Evolutionary conservation across 2,797 vertebrate genomes (phyloP), one percentile per base, ranked within the genome.

Genomic region (Percopsis omiscomaycus): DNA sequence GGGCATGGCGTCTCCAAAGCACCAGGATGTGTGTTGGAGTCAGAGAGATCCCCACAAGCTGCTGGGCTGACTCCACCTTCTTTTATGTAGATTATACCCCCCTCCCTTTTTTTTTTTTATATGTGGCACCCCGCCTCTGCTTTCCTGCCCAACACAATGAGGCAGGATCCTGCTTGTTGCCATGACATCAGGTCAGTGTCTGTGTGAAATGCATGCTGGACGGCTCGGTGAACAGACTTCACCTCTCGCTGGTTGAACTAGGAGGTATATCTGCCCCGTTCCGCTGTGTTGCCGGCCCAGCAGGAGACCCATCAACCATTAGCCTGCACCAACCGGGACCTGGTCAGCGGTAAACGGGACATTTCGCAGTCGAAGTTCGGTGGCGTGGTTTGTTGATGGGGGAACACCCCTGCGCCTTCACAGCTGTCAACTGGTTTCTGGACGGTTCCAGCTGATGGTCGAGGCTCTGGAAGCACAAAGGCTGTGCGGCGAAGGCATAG

Each of bases 151-250:
- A 3, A 68, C 83, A 91, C 89, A 92, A 92, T 89, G 81, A 86
- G 69, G 75, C 84, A 73, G 78, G 86, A 87, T 91, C 86, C 81
- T 85, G 79, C 75, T 77, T 84, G 93, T 94, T 93, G 85, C 92
- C 87, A 90, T 92, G 92, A 89, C 90, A 84, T 82, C 82, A 71
- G 53, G 57, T 80, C 86, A 82, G 84, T 73, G 83, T 75, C 59
- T 51, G 73, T 62, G 48, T 84, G 92, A 89, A 88, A 92, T 92
- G 90, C 86, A 77, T 66, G 62, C 77, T 56, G 63, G 48, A 52
- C 37, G 57, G 61, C 71, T 83, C 79, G 65, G 73, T 61, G 46
- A 66, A 70, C 45, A 44, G 61, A 32, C 48, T 52, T 69, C 50
- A 73, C 55, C 59, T 15, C 68, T 52, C 69, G 59, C 70, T 65